Evolutionary conservation across 2,888 invertebrate genomes (phyloP), one percentile per base, ranked within the genome.

Genomic region (Andrena praecox): DNA sequence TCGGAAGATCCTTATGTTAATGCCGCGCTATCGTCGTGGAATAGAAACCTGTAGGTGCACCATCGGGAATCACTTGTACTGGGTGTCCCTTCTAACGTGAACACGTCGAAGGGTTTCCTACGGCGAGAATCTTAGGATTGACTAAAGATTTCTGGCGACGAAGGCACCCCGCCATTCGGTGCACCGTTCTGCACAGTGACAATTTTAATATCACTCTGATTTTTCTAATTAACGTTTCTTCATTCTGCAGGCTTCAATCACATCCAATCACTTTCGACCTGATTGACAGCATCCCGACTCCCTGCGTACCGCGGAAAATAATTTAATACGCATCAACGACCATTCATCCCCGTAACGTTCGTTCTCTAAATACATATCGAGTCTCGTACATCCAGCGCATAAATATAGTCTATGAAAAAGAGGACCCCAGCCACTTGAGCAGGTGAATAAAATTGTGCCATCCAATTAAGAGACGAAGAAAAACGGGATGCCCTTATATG

Each of bases 1-100:
- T 31, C 27, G n/a, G 42, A 64, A 69, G 69, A 82, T 75, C 82
- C 56, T 70, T 76, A 82, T 79, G 84, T 84, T 84, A 84, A 84
- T 82, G 70, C 60, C 10, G 10, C 42, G 71, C 31, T 12, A 71
- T 59, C 82, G 79, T 84, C 67, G 75, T 50, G 78, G 78, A 82
- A 82, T 78, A 75, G 71, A 54, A 75, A 52, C 70, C 27, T 59
- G 74, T 70, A 50, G 42, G 42, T 4, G 42, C 52, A 31, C 67
- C 29, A 6, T 12, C 3, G 20, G 52, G 56, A 33, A 67, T 74
- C 70, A 70, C 63, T 79, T 75, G 62, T 63, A 70, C 63, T 24
- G 56, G 56, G 56, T 56, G 56, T 56, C 27, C 27, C 24, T 56
- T 27, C 27, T 8, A 24, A 24, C 56, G 24, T 0, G 24, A 56